Base-by-base conservation (phyloP, 2,797 vertebrate species). In the Sebastes goodei region DNA sequence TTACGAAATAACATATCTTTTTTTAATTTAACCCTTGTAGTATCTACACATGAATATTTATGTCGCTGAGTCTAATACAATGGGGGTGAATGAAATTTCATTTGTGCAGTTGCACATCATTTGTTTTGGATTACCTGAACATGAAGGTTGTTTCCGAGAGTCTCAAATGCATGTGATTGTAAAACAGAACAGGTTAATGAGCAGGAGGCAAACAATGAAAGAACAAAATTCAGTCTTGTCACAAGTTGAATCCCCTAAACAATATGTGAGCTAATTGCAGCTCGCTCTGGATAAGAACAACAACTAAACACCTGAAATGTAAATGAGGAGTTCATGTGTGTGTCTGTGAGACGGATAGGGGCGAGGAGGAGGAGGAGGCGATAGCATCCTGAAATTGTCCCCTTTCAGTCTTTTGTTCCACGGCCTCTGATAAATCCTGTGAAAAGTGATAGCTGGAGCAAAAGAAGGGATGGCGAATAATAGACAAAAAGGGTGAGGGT, bases 301-400 rank as follows among this genome's bases (percentile, higher is more conserved):
- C 78, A 80, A n/a, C 25, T 27, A 33, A 78, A 75, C 27, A 46
- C 60, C 25, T 42, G n/a, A 63, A 76, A 56, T 75, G 25, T 57
- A 55, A 57, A 69, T 71, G 32, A 72, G 53, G 6, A 23, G 59
- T 10, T 20, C 10, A 15, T 21, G 17, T 30, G 55, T 65, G 52
- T 63, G n/a, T 10, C 3, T 32, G 25, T 21, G 60, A 33, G 60
- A 57, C 15, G 35, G 11, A 11, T 15, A 21, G 17, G 10, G 33
- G 35, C 0, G 35, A 10, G 15, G 33, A 71, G 32, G 12, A 55
- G 71, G 12, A 55, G 71, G 42, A 10, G 42, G 67, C 2, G 35
- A 86, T 85, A 61, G 78, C 77, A 82, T 90, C 84, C 80, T 85
- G 79, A 89, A 89, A 89, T 86, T 73, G 83, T 84, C 80, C 59